A percentile compares a stretch with the other conserved stretches of the same genome.
phyloP scores from a whole-genome alignment of 37 sponge, comb jelly and placozoan genomes.

The Chondrilla cf. caribensis region DNA sequence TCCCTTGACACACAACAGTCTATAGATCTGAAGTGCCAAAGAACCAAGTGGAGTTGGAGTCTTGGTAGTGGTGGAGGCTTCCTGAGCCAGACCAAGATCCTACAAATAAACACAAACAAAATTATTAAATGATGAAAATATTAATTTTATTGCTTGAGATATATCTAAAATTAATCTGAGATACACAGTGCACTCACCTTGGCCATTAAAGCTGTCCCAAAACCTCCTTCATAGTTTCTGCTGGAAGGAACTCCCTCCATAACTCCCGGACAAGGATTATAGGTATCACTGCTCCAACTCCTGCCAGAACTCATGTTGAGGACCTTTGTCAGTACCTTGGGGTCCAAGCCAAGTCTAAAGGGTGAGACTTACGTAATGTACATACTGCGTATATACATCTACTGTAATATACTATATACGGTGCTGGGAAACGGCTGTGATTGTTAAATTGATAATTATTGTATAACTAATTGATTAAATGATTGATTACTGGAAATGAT shows the following conservation, averaged over 20 bases:
- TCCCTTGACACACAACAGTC: slow-evolving; percentile 69
- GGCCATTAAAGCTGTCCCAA: slow-evolving; percentile 87
- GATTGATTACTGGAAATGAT: too few species aligned
- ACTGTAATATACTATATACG: too few species aligned
- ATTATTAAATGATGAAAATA: too few species aligned
- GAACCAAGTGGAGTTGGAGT: slow-evolving; percentile 75
- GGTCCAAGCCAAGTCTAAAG: slow-evolving; percentile 95
- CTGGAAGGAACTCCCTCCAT: slow-evolving; percentile 87
- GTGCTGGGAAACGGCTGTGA: background rate
- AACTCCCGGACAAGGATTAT: slow-evolving; percentile 98
- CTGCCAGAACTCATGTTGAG: slow-evolving; percentile 90
- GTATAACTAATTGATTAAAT: too few species aligned
- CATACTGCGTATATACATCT: too few species aligned
- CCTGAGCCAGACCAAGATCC: slow-evolving; percentile 88
- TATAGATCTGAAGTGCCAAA: slow-evolving; percentile 76
- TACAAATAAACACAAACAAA: slow-evolving; percentile 26
- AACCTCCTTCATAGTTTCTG: slow-evolving; percentile 94
- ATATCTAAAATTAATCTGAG: too few species aligned
- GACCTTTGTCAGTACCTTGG: slow-evolving; percentile 70
- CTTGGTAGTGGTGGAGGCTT: slow-evolving; percentile 13
- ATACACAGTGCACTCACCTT: slow-evolving; percentile 15
- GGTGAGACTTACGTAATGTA: too few species aligned
- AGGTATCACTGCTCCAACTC: slow-evolving; percentile 81
- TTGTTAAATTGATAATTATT: background rate
- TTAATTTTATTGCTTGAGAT: too few species aligned